These are phyloP conservation scores for Lasioglossum baleicum DNA, from an alignment of 1,140 invertebrate species.

Conservation along the genomic window DNA sequence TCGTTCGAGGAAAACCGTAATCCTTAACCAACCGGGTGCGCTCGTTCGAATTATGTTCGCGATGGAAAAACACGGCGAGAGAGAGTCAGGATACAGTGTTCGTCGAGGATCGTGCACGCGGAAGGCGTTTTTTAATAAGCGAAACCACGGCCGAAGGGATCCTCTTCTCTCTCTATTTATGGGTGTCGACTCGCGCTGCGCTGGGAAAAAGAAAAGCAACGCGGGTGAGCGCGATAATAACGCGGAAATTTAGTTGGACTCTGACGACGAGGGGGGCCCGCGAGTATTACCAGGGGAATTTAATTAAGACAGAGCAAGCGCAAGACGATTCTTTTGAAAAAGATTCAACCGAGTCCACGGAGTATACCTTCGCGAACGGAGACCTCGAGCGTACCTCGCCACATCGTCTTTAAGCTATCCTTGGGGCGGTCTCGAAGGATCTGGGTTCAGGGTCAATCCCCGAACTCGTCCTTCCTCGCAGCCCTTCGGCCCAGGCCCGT, in stretches of 20 bases:
- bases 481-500: constrained; percentile 6
- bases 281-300: constrained; percentile 38
- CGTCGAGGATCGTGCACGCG: neutral
- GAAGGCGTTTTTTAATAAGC: constrained; percentile 40
- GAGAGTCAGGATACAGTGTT: neutral
- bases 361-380: neutral
- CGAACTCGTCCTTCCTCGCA: constrained; percentile 4
- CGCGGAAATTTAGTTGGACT: constrained; percentile 40
- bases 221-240: constrained; percentile 32
- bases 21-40: constrained; percentile 21
- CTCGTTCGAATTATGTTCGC: constrained; percentile 40
- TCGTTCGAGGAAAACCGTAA: constrained; percentile 45
- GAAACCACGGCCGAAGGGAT: neutral
- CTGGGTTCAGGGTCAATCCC: constrained; percentile 39
- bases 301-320: constrained; percentile 48
- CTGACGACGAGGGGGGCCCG: constrained; percentile 1
- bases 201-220: neutral
- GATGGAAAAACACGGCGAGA: constrained; percentile 14
- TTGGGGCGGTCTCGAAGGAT: constrained; percentile 34
- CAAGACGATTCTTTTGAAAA: constrained; percentile 40
- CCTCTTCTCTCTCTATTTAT: neutral
- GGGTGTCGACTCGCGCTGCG: too few species aligned
- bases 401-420: constrained; percentile 45
- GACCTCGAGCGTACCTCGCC: neutral
- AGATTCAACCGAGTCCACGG: constrained; percentile 4